Conservation (phyloP, 2,888 invertebrate species). For the Oscheius sp. region DNA sequence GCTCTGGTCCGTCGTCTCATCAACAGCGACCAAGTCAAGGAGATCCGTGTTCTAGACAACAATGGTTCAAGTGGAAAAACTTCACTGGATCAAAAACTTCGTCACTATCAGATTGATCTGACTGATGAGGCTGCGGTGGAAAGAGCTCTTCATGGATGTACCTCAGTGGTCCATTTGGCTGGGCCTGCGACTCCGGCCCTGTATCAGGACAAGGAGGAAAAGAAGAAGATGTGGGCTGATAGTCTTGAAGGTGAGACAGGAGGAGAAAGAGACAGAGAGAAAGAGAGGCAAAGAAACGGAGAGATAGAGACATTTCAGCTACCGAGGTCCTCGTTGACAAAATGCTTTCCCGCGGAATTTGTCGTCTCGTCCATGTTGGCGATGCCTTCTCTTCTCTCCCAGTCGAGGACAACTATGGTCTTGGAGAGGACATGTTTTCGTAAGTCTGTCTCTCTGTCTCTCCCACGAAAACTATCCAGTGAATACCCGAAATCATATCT, state of each 20-base stretch:
- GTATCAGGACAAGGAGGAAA: constrained; percentile 43
- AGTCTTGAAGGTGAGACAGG: constrained; percentile 43
- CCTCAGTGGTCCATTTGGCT: constrained; percentile 53
- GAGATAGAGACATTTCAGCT: constrained; percentile 49
- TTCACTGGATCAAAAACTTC: neutral
- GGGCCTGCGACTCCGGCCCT: constrained; percentile 47
- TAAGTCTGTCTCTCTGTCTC: constrained; percentile 31
- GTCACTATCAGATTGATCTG: constrained; percentile 16
- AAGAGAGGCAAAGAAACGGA: neutral
- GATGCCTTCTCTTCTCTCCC: constrained; percentile 69
- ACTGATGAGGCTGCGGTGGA: constrained; percentile 35
- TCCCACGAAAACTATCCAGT: constrained; percentile 27
- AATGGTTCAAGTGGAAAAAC: constrained; percentile 4
- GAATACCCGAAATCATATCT: constrained; percentile 61
- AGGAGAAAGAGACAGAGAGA: neutral
- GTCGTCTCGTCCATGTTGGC: constrained; percentile 64
- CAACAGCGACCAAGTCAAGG: constrained; percentile 56
- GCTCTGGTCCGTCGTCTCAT: constrained; percentile 61
- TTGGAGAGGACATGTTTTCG: constrained; percentile 63
- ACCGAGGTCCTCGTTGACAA: constrained; percentile 63
- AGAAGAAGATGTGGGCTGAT: constrained; percentile 53
- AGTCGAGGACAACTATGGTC: constrained; percentile 68
- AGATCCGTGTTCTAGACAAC: constrained; percentile 65
- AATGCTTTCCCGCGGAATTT: constrained; percentile 52
- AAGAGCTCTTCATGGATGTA: constrained; percentile 58